These are phyloP conservation scores for Diglossa cyanea DNA, from an alignment of 2,797 vertebrate species.

Conservation along the genomic window DNA sequence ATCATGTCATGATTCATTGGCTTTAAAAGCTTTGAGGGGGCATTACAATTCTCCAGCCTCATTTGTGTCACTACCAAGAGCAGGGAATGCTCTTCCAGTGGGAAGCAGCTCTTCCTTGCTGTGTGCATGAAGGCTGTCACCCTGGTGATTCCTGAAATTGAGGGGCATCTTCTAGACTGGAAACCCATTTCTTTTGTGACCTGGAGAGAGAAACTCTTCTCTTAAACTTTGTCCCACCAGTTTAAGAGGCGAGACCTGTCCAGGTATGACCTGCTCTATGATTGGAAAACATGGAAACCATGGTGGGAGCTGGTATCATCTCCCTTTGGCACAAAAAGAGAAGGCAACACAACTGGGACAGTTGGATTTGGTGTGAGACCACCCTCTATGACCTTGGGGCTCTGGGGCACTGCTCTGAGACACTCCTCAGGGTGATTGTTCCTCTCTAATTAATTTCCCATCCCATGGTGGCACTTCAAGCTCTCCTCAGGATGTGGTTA, in stretches of 20 bases:
- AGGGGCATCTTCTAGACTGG: not conserved
- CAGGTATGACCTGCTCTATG: accelerated
- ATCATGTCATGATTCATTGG: not conserved
- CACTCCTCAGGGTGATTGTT: not conserved
- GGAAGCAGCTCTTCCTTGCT: not conserved
- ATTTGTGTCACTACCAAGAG: not conserved
- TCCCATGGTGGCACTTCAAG: not conserved
- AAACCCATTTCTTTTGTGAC: not conserved
- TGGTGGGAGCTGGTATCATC: accelerated
- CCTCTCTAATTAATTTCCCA: not conserved
- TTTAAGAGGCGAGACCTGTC: not conserved
- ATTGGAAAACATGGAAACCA: not conserved
- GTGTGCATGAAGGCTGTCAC: not conserved
- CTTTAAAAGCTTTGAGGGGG: not conserved
- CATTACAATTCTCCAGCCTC: not conserved
- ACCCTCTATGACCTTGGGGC: not conserved
- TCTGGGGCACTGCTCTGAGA: not conserved
- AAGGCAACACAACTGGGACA: accelerated
- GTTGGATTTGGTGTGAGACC: not conserved
- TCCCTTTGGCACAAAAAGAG: accelerated
- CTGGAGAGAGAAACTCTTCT: not conserved
- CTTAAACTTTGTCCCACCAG: not conserved
- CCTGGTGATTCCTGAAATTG: not conserved
- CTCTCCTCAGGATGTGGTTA: not conserved
- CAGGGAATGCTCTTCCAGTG: not conserved